A percentile compares a stretch with the other conserved stretches of the same genome.
Conservation (phyloP, 2,797 vertebrate species). For the Avahi laniger region DNA sequence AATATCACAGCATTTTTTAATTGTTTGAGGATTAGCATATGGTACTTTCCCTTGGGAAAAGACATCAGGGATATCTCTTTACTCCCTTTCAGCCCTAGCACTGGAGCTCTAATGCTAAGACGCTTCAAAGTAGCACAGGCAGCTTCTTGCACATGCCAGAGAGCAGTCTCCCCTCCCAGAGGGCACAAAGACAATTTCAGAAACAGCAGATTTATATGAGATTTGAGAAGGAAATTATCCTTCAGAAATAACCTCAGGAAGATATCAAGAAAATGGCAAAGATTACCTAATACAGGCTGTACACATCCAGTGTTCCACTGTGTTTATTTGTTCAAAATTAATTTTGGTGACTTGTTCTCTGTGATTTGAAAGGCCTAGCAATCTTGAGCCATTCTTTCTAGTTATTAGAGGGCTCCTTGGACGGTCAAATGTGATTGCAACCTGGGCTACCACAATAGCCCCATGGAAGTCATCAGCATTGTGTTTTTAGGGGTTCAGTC, state of each 20-base stretch:
- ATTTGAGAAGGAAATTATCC: not conserved
- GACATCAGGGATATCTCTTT: not conserved
- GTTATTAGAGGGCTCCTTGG: not conserved
- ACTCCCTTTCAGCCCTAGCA: not conserved
- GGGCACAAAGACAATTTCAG: not conserved
- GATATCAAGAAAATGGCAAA: constrained; percentile 30
- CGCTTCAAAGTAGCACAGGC: not conserved
- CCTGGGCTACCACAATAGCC: not conserved
- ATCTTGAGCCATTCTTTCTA: not conserved
- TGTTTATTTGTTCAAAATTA: constrained; percentile 27
- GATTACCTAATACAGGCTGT: not conserved
- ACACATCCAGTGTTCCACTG: not conserved
- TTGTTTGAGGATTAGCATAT: not conserved
- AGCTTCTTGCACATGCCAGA: not conserved
- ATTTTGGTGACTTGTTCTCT: constrained; percentile 25
- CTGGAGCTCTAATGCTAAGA: not conserved
- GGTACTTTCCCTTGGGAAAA: not conserved
- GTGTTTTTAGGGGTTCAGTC: not conserved
- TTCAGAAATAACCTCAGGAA: constrained; percentile 50
- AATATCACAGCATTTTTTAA: not conserved
- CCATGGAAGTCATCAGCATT: accelerated
- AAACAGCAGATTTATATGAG: not conserved
- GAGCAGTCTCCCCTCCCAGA: not conserved
- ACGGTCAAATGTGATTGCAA: not conserved
- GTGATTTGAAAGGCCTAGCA: not conserved